Percentiles rank a stretch among this genome's conserved stretches.
Conservation (phyloP, 2,888 invertebrate genomes). For the Amphipyra berbera region DNA sequence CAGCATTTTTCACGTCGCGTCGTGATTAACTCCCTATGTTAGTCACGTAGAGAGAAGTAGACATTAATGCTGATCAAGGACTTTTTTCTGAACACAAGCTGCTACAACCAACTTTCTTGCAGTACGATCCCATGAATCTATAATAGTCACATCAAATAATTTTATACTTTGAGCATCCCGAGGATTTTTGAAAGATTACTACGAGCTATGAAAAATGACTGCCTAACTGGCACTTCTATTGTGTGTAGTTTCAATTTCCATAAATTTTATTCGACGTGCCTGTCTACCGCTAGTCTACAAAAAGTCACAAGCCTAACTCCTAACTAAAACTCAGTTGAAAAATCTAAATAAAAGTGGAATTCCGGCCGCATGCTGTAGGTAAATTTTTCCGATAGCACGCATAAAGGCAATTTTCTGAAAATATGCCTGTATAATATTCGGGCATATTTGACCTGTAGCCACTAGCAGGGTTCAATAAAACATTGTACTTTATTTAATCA, state of each 20-base stretch:
- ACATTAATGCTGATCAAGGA: too few species aligned
- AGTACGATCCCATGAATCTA: too few species aligned
- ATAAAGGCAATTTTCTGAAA: slow-evolving; percentile 6
- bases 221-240: slow-evolving; percentile 2
- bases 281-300: slow-evolving; percentile 6
- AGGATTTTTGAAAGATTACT: background rate
- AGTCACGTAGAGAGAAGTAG: too few species aligned
- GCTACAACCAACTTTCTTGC: too few species aligned
- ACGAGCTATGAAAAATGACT: slow-evolving; percentile 17
- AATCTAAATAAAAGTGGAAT: slow-evolving; percentile 33
- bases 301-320: slow-evolving; percentile 9
- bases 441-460: background rate
- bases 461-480: too few species aligned
- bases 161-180: background rate
- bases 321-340: slow-evolving; percentile 10
- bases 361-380: slow-evolving; percentile 1
- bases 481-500: too few species aligned
- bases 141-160: too few species aligned
- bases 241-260: slow-evolving; percentile 21
- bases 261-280: slow-evolving; percentile 11
- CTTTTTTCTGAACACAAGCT: too few species aligned
- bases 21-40: too few species aligned
- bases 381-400: slow-evolving; percentile 11
- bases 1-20: too few species aligned
- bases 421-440: slow-evolving; percentile 3